Evolutionary conservation across 1,140 invertebrate species (phyloP).

Genomic region (Drosophila teissieri): DNA sequence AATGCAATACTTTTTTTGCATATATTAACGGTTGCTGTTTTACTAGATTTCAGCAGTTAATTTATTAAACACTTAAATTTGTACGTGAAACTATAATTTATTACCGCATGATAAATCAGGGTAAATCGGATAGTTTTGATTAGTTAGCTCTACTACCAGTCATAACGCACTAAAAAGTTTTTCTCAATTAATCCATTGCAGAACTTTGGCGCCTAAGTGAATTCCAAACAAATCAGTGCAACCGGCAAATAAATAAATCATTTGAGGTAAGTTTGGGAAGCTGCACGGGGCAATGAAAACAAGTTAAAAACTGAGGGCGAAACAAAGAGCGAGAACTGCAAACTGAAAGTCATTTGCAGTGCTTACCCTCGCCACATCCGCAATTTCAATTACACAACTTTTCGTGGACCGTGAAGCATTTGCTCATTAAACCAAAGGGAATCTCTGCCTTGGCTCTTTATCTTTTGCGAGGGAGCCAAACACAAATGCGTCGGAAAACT

Average conservation of each 20-base stretch:
- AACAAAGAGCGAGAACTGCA: conserved; percentile 25
- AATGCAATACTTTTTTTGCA: not conserved
- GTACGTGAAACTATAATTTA: not conserved
- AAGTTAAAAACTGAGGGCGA: conserved; percentile 19
- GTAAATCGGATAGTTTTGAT: not conserved
- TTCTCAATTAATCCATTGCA: conserved; percentile 14
- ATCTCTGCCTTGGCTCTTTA: conserved; percentile 8
- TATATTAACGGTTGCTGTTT: not conserved
- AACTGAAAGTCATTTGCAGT: conserved; percentile 64
- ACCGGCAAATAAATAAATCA: conserved; percentile 33
- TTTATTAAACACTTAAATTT: not conserved
- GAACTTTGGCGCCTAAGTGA: conserved; percentile 30
- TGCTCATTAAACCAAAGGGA: conserved; percentile 38
- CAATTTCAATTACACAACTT: conserved; percentile 72
- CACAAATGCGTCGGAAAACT: conserved; percentile 26
- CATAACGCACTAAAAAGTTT: not conserved
- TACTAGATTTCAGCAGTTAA: not conserved
- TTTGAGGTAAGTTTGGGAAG: conserved; percentile 38
- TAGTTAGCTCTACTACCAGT: not conserved
- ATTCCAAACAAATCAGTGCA: conserved; percentile 13
- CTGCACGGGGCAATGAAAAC: conserved; percentile 12
- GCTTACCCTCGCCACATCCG: conserved; percentile 58
- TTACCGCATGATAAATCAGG: too few relatives aligned
- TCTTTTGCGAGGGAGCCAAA: not conserved
- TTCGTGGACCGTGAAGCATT: conserved; percentile 25